Evolutionary conservation across 2,888 invertebrate genomes (phyloP), one percentile per base, ranked within the genome.

Genomic region (Calliscelio sp.): DNA sequence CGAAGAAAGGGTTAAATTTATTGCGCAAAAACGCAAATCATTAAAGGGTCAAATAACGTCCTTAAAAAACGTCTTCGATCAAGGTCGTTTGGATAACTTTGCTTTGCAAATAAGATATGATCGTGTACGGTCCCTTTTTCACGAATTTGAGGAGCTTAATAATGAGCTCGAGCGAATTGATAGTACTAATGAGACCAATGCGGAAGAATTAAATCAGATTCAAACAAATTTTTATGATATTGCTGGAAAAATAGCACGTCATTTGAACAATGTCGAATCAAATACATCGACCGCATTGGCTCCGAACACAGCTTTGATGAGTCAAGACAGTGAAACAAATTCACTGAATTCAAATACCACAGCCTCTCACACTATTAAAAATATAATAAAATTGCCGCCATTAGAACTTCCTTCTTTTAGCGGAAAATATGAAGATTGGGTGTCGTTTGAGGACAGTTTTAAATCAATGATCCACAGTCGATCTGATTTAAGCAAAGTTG

Each of bases 401-500:
- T 24, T 81, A 1, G 32, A 22, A n/a, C 61, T 86, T 35, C 83
- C 82, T 0, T 73, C 4, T 2, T 86, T 86, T 68, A 55, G 68
- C 16, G 85, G 84, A 20, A n/a, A 35, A 24, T 74, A 74, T 10
- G 78, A 83, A 57, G 63, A 57, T 11, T 86, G 86, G 86, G 49
- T 85, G n/a, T 77, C 79, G 8, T 87, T 86, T 41, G 79, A 81
- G 22, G 81, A 85, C 46, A 68, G 83, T 1, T 86, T 85, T 74
- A n/a, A 25, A 0, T 32, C 78, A 0, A 41, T 86, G 38, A 63
- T 81, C 16, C 53, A 77, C 0, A 68, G 63, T 44, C 5, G 25
- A 1, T 59, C 79, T 22, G 25, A 83, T 1, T 66, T 59, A n/a
- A 46, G 68, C 24, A 53, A 79, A 10, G 75, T 83, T 25, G 78